phyloP scores from a whole-genome alignment of 2,888 invertebrate species.

The Rhamnusium bicolor region DNA sequence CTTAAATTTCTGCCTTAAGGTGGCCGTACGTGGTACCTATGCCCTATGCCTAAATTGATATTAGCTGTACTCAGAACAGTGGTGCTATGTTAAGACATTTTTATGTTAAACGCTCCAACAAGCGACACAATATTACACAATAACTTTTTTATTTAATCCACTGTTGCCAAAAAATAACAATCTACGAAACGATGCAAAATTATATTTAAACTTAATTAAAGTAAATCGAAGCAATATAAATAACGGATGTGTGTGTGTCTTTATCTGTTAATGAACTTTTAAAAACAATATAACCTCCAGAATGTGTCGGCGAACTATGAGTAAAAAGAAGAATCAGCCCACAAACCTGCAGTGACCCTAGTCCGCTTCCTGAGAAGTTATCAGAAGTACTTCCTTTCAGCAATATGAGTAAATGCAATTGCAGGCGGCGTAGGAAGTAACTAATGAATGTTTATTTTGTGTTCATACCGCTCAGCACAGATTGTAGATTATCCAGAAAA shows the following conservation, averaged over 20 bases:
- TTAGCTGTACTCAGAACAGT: too few relatives aligned
- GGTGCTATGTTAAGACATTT: too few relatives aligned
- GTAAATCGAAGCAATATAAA: not conserved
- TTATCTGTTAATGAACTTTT: constrained; percentile 22
- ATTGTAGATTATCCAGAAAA: constrained; percentile 39
- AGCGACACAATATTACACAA: too few relatives aligned
- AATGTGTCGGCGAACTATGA: constrained; percentile 41
- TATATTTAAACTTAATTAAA: not conserved
- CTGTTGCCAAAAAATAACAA: too few relatives aligned
- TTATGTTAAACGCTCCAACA: too few relatives aligned
- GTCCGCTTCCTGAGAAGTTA: constrained; percentile 53
- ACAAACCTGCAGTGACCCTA: constrained; percentile 54
- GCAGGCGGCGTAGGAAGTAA: constrained; percentile 44
- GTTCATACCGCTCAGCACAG: constrained; percentile 31
- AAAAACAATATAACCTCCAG: not conserved
- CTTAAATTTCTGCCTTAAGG: too few relatives aligned
- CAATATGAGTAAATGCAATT: constrained; percentile 43
- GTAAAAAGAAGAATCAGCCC: constrained; percentile 49
- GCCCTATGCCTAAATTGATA: too few relatives aligned
- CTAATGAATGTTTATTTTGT: constrained; percentile 34
- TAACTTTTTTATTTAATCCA: too few relatives aligned
- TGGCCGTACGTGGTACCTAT: too few relatives aligned
- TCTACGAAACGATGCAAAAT: too few relatives aligned
- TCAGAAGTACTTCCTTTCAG: constrained; percentile 55
- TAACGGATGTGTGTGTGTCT: not conserved